These are phyloP conservation scores for Drosophila quasianomalipes DNA, from an alignment of 2,888 invertebrate species.

Conservation along the genomic window DNA sequence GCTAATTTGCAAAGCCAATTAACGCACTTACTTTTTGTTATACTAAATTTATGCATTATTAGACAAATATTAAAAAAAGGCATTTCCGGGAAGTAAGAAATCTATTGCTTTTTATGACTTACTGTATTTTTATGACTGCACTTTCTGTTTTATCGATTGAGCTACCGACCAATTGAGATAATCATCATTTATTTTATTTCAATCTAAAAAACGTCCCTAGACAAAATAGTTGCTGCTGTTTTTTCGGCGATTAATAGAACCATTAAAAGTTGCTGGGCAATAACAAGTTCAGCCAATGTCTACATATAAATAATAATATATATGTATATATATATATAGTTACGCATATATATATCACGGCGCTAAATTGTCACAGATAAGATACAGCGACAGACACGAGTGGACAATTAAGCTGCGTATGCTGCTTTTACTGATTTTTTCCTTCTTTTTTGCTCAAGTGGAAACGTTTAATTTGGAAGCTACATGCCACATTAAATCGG, in stretches of 20 bases:
- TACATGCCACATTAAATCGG: constrained; percentile 4
- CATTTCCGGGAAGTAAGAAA: neutral
- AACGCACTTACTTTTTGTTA: neutral
- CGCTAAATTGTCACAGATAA: constrained; percentile 38
- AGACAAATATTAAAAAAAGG: neutral
- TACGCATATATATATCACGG: neutral
- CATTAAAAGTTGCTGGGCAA: neutral
- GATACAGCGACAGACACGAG: neutral
- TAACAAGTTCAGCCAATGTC: neutral
- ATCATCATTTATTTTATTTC: too few species aligned
- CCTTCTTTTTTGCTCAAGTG: constrained; percentile 15
- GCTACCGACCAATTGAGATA: neutral
- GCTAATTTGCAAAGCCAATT: neutral
- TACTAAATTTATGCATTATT: neutral
- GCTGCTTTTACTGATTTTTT: constrained; percentile 8
- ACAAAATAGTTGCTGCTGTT: neutral
- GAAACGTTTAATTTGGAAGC: constrained; percentile 31
- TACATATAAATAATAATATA: neutral
- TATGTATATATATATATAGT: neutral
- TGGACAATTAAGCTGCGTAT: constrained; percentile 66
- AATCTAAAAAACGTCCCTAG: neutral
- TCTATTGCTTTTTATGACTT: neutral
- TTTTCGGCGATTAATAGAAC: neutral
- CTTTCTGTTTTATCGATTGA: neutral
- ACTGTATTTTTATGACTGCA: neutral